Evolutionary conservation across 2,113 vertebrate species (phyloP).

Genomic region (Uria aalge): DNA sequence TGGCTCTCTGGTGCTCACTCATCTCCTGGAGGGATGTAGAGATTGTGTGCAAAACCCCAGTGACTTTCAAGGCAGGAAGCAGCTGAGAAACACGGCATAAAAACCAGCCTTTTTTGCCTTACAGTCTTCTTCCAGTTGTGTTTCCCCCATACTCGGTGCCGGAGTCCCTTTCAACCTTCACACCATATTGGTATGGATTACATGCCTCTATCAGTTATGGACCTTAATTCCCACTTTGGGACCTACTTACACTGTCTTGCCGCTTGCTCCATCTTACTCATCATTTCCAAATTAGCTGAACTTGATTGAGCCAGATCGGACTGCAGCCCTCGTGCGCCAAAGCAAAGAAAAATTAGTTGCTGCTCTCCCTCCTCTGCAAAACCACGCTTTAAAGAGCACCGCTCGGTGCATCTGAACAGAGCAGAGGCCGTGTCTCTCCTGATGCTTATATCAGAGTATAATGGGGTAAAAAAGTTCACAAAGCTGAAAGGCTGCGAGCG

Average conservation of each 20-base stretch:
- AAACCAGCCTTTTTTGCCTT: not conserved
- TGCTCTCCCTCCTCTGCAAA: not conserved
- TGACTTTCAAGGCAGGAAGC: not conserved
- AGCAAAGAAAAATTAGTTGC: not conserved
- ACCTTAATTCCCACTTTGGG: not conserved
- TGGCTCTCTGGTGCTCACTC: not conserved
- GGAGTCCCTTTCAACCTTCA: slow-evolving; percentile 3
- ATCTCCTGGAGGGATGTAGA: not conserved
- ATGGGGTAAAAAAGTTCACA: not conserved
- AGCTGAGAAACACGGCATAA: not conserved
- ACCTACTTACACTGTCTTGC: not conserved
- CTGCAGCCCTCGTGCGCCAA: not conserved
- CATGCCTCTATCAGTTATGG: not conserved
- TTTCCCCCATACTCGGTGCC: not conserved
- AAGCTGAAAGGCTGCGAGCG: not conserved
- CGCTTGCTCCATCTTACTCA: slow-evolving; percentile 13
- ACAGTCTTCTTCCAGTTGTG: not conserved
- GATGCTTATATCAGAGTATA: not conserved
- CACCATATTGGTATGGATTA: not conserved
- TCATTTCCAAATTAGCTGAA: slow-evolving; percentile 49
- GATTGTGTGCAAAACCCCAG: not conserved
- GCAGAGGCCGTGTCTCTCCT: not conserved
- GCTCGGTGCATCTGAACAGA: not conserved
- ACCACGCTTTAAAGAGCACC: not conserved
- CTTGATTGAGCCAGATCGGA: slow-evolving; percentile 17